These are phyloP conservation scores for Cyclophora punctaria DNA, from an alignment of 2,888 invertebrate genomes.

Conservation along the genomic window DNA sequence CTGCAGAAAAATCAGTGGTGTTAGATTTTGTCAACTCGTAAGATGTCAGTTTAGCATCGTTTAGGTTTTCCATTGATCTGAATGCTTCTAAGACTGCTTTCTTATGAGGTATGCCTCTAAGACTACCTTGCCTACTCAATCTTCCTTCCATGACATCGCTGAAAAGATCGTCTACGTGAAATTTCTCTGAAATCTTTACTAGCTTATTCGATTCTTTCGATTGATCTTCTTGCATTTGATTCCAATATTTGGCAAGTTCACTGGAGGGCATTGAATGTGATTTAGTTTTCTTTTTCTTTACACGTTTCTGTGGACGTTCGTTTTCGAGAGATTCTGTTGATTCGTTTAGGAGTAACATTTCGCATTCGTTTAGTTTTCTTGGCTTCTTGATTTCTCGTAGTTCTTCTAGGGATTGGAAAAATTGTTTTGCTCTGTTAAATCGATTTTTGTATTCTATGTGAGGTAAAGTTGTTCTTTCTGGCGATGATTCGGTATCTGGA, in stretches of 20 bases:
- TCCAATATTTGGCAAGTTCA: slow-evolving; percentile 60
- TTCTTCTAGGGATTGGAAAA: slow-evolving; percentile 67
- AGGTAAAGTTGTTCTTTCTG: slow-evolving; percentile 35
- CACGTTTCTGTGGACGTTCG: slow-evolving; percentile 34
- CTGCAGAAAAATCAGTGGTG: slow-evolving; percentile 48
- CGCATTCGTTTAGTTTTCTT: slow-evolving; percentile 56
- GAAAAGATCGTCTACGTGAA: slow-evolving; percentile 68
- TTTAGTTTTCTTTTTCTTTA: slow-evolving; percentile 47
- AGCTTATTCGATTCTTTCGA: slow-evolving; percentile 34
- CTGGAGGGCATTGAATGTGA: slow-evolving; percentile 63
- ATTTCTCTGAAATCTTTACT: slow-evolving; percentile 69
- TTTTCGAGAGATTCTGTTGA: slow-evolving; percentile 56
- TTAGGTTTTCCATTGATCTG: slow-evolving; percentile 66
- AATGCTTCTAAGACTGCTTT: slow-evolving; percentile 71
- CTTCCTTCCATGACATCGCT: slow-evolving; percentile 65
- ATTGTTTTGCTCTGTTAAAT: slow-evolving; percentile 65
- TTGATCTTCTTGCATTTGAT: slow-evolving; percentile 37
- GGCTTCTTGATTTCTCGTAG: slow-evolving; percentile 44
- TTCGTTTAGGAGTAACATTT: slow-evolving; percentile 44
- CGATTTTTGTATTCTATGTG: slow-evolving; percentile 60
- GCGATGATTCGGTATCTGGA: slow-evolving; percentile 37
- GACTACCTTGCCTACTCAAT: slow-evolving; percentile 64
- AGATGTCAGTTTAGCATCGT: slow-evolving; percentile 46
- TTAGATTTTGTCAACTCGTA: slow-evolving; percentile 58
- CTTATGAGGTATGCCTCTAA: slow-evolving; percentile 70